Base-by-base conservation (phyloP, 2,888 invertebrate species). In the Pteria penguin region DNA sequence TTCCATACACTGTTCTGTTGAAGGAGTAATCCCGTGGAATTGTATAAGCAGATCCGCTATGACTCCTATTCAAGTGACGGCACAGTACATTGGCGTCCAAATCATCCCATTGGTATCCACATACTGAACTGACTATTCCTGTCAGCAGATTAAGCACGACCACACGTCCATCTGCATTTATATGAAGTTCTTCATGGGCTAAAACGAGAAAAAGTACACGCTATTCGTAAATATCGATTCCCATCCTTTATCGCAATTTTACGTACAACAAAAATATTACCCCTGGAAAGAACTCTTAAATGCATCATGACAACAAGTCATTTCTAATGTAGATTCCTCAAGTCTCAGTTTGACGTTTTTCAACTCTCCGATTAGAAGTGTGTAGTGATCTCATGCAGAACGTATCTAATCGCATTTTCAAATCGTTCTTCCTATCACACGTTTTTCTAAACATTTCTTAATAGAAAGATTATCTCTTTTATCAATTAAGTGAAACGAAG, bases 1-100 rank as follows among this genome's bases (percentile, higher is more conserved):
- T 24, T 24, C 65, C 63, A 33, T 33, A 63, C 4, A 24, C 36
- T 5, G 33, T 14, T 18, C 36, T 29, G 24, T 63, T 33, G 33
- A n/a, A 63, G n/a, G n/a, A 5, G 1, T 1, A 24, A 24, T 31
- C 32, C 18, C 31, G 26, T 18, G 68, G 57, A 4, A 68, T 55
- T 24, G 8, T 14, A 5, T 22, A n/a, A 18, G 68, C 29, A 11
- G 18, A n/a, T 32, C 68, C 68, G 2, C 33, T 52, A 11, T 29
- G 26, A 32, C 63, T 32, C n/a, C 29, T 45, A 1, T 61, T 61
- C 22, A 72, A 22, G 24, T 72, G 72, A 29, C 57, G 62, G 33
- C 72, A 72, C 14, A 72, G n/a, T 14, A 72, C 72, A 8, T 8
- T n/a, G n/a, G 72, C 72, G 55, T 72, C 72, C 1, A 11, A 26